phyloP scores from a whole-genome alignment of 2,797 vertebrate genomes.

The Falco biarmicus region DNA sequence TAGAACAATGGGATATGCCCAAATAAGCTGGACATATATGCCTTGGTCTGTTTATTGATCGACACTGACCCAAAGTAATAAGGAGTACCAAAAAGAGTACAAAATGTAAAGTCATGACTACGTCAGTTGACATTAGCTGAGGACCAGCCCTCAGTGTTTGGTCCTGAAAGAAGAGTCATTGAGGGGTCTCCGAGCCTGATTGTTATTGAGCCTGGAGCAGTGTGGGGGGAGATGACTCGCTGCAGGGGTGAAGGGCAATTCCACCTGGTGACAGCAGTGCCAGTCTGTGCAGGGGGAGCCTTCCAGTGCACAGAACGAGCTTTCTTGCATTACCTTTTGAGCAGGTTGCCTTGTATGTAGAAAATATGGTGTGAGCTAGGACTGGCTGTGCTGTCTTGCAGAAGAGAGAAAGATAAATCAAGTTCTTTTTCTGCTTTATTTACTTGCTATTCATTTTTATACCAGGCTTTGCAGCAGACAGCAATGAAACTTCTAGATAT shows the following conservation, averaged over 20 bases:
- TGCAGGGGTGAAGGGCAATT: background rate
- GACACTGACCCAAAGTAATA: background rate
- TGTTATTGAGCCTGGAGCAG: background rate
- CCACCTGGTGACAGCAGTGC: fast-evolving
- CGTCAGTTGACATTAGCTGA: background rate
- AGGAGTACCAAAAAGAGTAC: background rate
- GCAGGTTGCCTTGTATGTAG: background rate
- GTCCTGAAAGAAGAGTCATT: background rate
- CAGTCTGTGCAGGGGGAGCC: background rate
- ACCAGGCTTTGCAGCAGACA: constrained; percentile 10
- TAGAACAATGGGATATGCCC: background rate
- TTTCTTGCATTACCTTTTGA: background rate
- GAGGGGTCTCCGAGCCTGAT: fast-evolving
- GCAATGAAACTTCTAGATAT: constrained; percentile 32
- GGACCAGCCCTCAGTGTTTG: background rate
- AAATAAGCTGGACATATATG: too few relatives aligned
- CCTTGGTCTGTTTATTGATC: background rate
- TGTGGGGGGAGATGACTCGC: background rate
- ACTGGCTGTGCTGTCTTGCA: background rate
- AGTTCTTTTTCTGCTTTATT: constrained; percentile 41
- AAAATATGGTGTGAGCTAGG: background rate
- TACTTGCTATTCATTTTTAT: constrained; percentile 44
- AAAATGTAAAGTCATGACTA: background rate
- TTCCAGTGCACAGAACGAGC: background rate
- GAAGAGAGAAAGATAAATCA: constrained; percentile 27